Conservation (phyloP, 2,113 vertebrate species). For the Chroicocephalus ridibundus region DNA sequence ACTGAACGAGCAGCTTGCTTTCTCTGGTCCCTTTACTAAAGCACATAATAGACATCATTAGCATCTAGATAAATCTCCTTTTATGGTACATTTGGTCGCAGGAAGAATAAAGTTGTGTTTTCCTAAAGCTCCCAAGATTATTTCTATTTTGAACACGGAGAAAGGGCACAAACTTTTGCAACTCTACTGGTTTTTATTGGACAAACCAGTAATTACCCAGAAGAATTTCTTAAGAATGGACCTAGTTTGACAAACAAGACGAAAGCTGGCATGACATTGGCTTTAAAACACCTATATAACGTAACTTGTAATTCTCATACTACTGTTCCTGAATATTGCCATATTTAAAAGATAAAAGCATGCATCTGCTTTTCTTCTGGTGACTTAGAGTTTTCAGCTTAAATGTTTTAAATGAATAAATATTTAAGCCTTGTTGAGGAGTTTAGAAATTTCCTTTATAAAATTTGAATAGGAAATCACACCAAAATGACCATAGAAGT, state of each 20-base stretch:
- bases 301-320: not conserved
- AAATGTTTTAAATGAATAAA: not conserved
- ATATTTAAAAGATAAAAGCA: not conserved
- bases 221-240: not conserved
- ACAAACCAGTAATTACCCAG: not conserved
- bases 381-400: not conserved
- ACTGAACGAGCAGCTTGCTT: constrained; percentile 1
- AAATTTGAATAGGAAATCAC: not conserved
- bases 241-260: not conserved
- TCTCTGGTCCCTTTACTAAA: not conserved
- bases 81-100: constrained; percentile 28
- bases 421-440: not conserved
- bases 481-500: not conserved
- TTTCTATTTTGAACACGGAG: not conserved
- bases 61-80: constrained; percentile 60
- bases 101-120: constrained; percentile 40
- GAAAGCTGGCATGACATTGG: accelerated
- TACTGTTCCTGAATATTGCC: not conserved
- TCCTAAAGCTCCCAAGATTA: constrained; percentile 7
- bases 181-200: not conserved
- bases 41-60: constrained; percentile 52
- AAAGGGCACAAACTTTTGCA: constrained; percentile 6
- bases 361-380: not conserved
- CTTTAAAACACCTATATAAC: not conserved
- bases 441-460: not conserved